These are phyloP conservation scores for Sebastes melanostomus DNA, from an alignment of 2,797 vertebrate genomes.

Conservation along the genomic window DNA sequence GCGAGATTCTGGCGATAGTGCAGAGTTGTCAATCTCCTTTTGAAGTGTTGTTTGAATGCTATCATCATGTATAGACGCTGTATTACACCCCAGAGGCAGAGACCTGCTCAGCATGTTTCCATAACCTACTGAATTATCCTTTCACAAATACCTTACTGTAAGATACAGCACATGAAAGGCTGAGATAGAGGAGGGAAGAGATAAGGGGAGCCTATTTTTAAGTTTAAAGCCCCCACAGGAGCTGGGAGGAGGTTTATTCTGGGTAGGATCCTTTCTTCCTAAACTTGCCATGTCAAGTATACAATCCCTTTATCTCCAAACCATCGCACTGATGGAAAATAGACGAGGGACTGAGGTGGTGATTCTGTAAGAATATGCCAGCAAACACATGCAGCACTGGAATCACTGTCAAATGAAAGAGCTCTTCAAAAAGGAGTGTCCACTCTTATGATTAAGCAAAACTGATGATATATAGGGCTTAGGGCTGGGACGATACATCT, in stretches of 20 bases:
- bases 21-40: constrained; percentile 15
- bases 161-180: constrained; percentile 54
- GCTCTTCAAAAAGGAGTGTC: not conserved
- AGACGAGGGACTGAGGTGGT: not conserved
- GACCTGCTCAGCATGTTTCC: constrained; percentile 42
- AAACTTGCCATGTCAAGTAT: constrained; percentile 34
- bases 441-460: not conserved
- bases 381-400: not conserved
- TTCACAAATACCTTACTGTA: constrained; percentile 42
- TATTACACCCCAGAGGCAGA: constrained; percentile 38
- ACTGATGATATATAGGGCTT: not conserved
- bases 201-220: constrained; percentile 58
- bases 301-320: constrained; percentile 46
- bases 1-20: not conserved
- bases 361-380: constrained; percentile 9
- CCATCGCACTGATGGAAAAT: constrained; percentile 31
- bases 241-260: constrained; percentile 34
- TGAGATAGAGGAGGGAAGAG: constrained; percentile 24
- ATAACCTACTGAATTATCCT: constrained; percentile 54
- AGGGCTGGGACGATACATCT: too few relatives aligned
- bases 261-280: constrained; percentile 28
- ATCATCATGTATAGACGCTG: constrained; percentile 30
- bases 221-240: constrained; percentile 53
- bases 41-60: constrained; percentile 45
- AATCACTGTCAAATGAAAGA: not conserved